Percentiles rank a stretch among this genome's conserved stretches.
Evolutionary conservation across 1,140 invertebrate genomes (phyloP).

Genomic region (Drosophila bocki): DNA sequence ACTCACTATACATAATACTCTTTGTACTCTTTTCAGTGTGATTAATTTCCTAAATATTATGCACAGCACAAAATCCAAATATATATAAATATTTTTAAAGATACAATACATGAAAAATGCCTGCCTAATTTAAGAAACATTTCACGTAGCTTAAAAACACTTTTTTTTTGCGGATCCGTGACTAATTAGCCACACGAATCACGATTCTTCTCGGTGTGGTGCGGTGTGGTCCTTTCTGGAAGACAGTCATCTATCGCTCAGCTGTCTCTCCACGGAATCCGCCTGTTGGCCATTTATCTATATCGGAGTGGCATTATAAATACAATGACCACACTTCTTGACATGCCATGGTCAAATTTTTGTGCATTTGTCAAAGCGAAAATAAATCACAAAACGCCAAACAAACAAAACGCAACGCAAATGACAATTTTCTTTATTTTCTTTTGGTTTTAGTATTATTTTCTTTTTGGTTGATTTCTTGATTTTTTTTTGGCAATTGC

Average conservation of each 20-base stretch:
- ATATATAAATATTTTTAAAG: background rate
- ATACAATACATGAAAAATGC: background rate
- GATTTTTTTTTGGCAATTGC: slow-evolving; percentile 49
- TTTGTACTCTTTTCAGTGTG: background rate
- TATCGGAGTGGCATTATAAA: slow-evolving; percentile 76
- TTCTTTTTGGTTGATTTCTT: slow-evolving; percentile 6
- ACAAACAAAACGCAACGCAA: slow-evolving; percentile 59
- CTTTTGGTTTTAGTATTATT: slow-evolving; percentile 15
- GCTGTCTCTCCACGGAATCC: slow-evolving; percentile 20
- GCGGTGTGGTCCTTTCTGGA: slow-evolving; percentile 36
- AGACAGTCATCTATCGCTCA: slow-evolving; percentile 43
- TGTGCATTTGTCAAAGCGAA: slow-evolving; percentile 81
- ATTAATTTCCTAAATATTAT: slow-evolving; percentile 8
- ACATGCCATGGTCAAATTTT: slow-evolving; percentile 82
- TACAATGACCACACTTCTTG: slow-evolving; percentile 81
- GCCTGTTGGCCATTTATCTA: slow-evolving; percentile 72
- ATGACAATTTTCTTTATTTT: slow-evolving; percentile 65
- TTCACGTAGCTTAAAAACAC: slow-evolving; percentile 20
- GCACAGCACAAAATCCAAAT: background rate
- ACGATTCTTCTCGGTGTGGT: slow-evolving; percentile 20
- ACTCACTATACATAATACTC: background rate
- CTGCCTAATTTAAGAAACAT: slow-evolving; percentile 16
- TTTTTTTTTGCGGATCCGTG: slow-evolving; percentile 1
- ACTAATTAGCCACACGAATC: slow-evolving; percentile 66
- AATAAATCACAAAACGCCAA: slow-evolving; percentile 80